Base-by-base conservation (phyloP, 2,888 invertebrate species). In the Nomada ruficornis region DNA sequence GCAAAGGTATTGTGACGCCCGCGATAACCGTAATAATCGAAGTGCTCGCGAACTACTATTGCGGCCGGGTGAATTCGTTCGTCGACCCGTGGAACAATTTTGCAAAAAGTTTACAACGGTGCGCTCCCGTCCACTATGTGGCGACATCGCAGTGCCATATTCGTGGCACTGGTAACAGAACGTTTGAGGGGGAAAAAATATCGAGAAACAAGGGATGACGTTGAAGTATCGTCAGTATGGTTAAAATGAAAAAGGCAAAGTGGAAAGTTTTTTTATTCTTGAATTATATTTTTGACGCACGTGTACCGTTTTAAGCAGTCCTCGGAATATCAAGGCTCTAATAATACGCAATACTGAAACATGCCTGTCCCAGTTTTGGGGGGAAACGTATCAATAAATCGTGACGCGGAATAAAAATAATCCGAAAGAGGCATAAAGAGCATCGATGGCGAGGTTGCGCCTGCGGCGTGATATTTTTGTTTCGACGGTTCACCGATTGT, bases 11-110 rank as follows among this genome's bases (percentile, higher is more conserved):
- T 77, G 74, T 77, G 75, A 77, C 75, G 75, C 54, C 26, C 52
- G 80, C 65, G 77, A 86, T 83, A 84, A 76, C 77, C 75, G 76
- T 84, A 63, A 84, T 84, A 86, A 83, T 86, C 76, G 76, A 86
- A 80, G 57, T 64, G 69, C 62, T 69, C 62, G 64, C 77, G 73
- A 80, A 68, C 68, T n/a, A 67, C 60, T 47, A 26, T 65, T 75
- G 70, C 67, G 63, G 20, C 26, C 55, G 47, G 52, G 18, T 50
- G 60, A 60, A 55, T 42, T 18, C 77, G 36, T 13, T 36, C 55
- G 59, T 63, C 36, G 36, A n/a, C 50, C 23, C 23, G 54, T 18
- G 42, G 7, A 2, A 7, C 60, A 26, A 20, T 57, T 63, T 20
- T n/a, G 11, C 64, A 50, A 63, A 62, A 50, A 78, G 42, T 3